phyloP scores from a whole-genome alignment of 2,888 invertebrate genomes.

The Vandiemenella viatica region DNA sequence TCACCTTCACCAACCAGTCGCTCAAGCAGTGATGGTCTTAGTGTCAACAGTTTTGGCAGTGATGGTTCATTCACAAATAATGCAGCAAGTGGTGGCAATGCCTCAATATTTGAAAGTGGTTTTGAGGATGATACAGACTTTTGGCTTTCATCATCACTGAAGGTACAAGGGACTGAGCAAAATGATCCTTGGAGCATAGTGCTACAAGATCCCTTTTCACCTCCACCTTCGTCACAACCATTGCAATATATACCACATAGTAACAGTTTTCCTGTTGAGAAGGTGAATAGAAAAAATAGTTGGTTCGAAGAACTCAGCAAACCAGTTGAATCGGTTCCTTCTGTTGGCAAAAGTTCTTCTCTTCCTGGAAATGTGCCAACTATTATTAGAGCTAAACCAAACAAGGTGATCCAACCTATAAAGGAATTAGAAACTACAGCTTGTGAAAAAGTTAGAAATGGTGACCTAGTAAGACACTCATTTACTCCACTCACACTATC shows the following conservation, averaged over 20 bases:
- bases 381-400: slow-evolving; percentile 54
- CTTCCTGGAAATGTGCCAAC: slow-evolving; percentile 42
- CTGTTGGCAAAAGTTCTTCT: not conserved
- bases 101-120: slow-evolving; percentile 59
- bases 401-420: slow-evolving; percentile 29
- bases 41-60: slow-evolving; percentile 60
- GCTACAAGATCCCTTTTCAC: slow-evolving; percentile 39
- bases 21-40: slow-evolving; percentile 58
- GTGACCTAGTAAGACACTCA: too few species aligned
- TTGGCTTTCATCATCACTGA: slow-evolving; percentile 37
- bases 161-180: slow-evolving; percentile 30
- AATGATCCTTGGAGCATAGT: slow-evolving; percentile 37
- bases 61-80: slow-evolving; percentile 42
- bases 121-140: slow-evolving; percentile 73
- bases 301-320: not conserved
- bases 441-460: slow-evolving; percentile 1
- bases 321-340: not conserved
- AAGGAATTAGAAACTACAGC: slow-evolving; percentile 24
- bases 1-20: slow-evolving; percentile 60
- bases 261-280: not conserved
- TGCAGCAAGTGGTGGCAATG: slow-evolving; percentile 44
- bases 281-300: not conserved
- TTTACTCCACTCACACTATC: too few species aligned
- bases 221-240: slow-evolving; percentile 20
- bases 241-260: not conserved